phyloP scores from a whole-genome alignment of 1,140 invertebrate genomes.

The Lepidostoma basale region DNA sequence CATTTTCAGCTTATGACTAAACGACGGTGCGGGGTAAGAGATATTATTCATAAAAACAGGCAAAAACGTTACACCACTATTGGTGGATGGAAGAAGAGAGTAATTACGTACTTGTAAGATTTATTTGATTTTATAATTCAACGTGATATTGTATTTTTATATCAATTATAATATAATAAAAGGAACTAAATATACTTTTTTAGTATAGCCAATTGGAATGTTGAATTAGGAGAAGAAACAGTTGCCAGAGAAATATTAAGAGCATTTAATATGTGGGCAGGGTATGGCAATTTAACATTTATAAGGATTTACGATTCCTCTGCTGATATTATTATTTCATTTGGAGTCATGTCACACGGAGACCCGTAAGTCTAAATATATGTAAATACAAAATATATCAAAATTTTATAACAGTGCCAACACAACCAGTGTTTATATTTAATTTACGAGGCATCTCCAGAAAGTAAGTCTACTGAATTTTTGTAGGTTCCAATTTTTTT shows the following conservation, averaged over 20 bases:
- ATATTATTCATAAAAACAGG: conserved; percentile 59
- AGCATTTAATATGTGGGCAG: conserved; percentile 68
- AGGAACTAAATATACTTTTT: neutral
- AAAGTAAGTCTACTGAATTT: too few relatives aligned
- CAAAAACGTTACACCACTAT: conserved; percentile 64
- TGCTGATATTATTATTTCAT: conserved; percentile 72
- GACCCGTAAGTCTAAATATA: conserved; percentile 61
- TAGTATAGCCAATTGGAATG: conserved; percentile 67
- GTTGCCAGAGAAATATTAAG: conserved; percentile 62
- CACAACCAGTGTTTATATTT: too few relatives aligned
- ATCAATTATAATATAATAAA: neutral
- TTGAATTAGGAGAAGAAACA: conserved; percentile 60
- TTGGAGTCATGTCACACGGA: conserved; percentile 67
- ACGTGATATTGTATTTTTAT: neutral
- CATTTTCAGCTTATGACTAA: conserved; percentile 64
- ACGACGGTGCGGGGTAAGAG: conserved; percentile 70
- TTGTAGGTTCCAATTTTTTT: too few relatives aligned
- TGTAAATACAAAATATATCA: neutral
- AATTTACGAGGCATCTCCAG: too few relatives aligned
- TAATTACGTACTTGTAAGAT: conserved; percentile 67
- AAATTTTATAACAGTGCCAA: too few relatives aligned
- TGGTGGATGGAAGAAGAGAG: conserved; percentile 67
- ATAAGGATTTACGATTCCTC: conserved; percentile 49
- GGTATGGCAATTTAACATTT: conserved; percentile 67
- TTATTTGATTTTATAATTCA: neutral